These are phyloP conservation scores for Xylocopa sonorina DNA, from an alignment of 1,140 invertebrate species.

Conservation along the genomic window DNA sequence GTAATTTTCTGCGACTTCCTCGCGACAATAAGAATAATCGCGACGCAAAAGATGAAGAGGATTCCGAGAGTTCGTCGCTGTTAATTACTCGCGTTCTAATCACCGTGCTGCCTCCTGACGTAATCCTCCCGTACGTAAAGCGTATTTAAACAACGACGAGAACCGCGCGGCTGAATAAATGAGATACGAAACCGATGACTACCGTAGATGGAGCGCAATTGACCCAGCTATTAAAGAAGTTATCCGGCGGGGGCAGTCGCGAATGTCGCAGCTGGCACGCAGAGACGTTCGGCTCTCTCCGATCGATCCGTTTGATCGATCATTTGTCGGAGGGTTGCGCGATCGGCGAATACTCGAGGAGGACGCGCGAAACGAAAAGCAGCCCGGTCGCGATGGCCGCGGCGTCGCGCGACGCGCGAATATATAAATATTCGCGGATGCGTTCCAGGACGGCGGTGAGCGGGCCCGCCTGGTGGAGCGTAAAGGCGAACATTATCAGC, in stretches of 20 bases:
- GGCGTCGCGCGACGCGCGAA: conserved; percentile 24
- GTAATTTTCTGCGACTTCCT: neutral
- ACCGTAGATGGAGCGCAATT: too few relatives aligned
- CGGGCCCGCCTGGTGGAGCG: conserved; percentile 44
- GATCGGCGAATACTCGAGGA: too few relatives aligned
- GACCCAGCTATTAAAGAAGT: too few relatives aligned
- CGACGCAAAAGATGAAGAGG: neutral
- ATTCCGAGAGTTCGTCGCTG: neutral
- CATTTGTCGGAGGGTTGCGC: too few relatives aligned
- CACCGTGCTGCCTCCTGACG: neutral
- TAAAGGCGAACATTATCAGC: conserved; percentile 40
- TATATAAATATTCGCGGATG: conserved; percentile 52
- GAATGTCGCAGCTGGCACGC: too few relatives aligned
- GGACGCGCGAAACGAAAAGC: too few relatives aligned
- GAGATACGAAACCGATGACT: neutral
- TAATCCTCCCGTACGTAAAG: neutral
- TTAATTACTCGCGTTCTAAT: conserved; percentile 6
- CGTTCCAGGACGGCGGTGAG: conserved; percentile 38
- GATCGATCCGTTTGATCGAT: neutral
- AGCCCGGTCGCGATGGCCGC: too few relatives aligned
- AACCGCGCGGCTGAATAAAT: neutral
- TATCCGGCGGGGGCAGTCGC: too few relatives aligned
- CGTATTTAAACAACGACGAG: too few relatives aligned
- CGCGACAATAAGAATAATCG: neutral
- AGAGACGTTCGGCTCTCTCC: too few relatives aligned